phyloP scores from a whole-genome alignment of 1,140 invertebrate species.

The Glossosoma conforme region DNA sequence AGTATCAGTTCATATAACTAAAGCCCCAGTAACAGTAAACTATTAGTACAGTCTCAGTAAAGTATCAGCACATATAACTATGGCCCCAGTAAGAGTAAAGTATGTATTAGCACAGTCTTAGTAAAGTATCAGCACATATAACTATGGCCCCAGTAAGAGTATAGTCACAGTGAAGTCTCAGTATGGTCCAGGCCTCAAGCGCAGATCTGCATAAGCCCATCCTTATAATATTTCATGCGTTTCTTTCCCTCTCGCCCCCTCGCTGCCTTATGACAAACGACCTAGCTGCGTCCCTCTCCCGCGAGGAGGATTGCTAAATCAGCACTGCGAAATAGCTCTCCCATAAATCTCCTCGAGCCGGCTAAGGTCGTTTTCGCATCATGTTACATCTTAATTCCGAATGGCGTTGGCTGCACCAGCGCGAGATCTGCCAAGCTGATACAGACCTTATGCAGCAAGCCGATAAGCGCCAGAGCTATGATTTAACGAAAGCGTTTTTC shows the following conservation, averaged over 20 bases:
- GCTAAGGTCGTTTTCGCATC: conserved; percentile 52
- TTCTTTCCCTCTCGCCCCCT: conserved; percentile 17
- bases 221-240: conserved; percentile 30
- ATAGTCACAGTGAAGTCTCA: too few relatives aligned
- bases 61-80: too few relatives aligned
- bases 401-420: conserved; percentile 31
- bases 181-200: too few relatives aligned
- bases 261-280: conserved; percentile 14
- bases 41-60: too few relatives aligned
- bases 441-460: conserved; percentile 42
- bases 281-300: conserved; percentile 16
- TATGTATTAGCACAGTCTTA: too few relatives aligned
- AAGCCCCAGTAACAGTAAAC: too few relatives aligned
- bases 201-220: conserved; percentile 29
- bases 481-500: too few relatives aligned
- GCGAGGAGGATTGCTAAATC: conserved; percentile 47
- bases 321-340: conserved; percentile 55
- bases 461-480: conserved; percentile 13
- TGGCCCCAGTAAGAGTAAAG: too few relatives aligned
- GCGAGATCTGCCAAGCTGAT: conserved; percentile 25
- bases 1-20: too few relatives aligned
- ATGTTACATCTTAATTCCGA: conserved; percentile 56
- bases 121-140: too few relatives aligned
- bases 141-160: too few relatives aligned
- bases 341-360: conserved; percentile 51